Evolutionary conservation across 35 echinoderm and acorn worm species (phyloP), one percentile per base, ranked within the genome.

Genomic region (Hemicentrotus pulcherrimus): DNA sequence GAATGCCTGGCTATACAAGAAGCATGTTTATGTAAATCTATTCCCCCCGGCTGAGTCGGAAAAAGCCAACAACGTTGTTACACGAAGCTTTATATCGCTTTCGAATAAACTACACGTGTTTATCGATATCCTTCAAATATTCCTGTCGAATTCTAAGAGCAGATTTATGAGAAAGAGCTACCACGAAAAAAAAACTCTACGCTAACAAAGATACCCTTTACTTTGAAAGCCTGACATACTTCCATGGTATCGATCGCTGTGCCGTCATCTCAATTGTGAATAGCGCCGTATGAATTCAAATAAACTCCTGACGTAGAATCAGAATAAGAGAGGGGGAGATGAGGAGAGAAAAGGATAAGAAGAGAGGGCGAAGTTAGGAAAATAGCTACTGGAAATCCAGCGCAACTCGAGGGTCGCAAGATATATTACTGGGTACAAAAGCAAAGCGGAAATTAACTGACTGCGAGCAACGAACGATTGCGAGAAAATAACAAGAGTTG

Each of bases 391-490:
- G 88, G 88, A 90, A 90, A 90, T 90, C 12, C n/a, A 47, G 46
- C 88, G 24, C 88, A 90, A 35, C 88, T 90, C 65, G 65, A 28
- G 33, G 88, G 88, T 90, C 88, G 31, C 88, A 47, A 90, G 32
- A 46, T 90, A 90, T 90, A 90, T 90, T 90, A 90, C 88, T 33
- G 88, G 19, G 32, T 90, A 90, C 88, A 90, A 90, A 90, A 90
- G 88, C 32, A 18, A 90, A 90, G 46, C 88, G 88, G 88, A 90
- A 90, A 90, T 90, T 90, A 90, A 90, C 88, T 90, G 88, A 90
- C 88, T 90, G 88, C 88, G 46, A 90, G 88, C 88, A 90, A 90
- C 88, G 88, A 90, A 47, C 32, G 88, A 90, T 33, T 45, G n/a
- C 32, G 88, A 90, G 88, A 90, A 30, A 90, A 45, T 90, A 33